Base-by-base conservation (phyloP, 2,888 invertebrate species). In the Drosophila ustulata region DNA sequence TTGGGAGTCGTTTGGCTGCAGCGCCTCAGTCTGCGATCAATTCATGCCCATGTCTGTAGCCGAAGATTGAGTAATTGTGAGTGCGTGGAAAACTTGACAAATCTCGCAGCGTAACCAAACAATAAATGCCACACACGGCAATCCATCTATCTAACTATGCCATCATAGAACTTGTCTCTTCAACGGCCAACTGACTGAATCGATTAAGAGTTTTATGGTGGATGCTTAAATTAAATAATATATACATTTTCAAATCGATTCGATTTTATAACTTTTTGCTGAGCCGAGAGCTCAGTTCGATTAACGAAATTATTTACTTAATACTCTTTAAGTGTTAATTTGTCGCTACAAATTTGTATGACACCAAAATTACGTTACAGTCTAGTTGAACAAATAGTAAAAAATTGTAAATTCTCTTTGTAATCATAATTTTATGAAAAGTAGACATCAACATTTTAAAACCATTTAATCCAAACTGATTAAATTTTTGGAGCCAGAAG, bases 61-160 rank as follows among this genome's bases (percentile, higher is more conserved):
- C 30, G 45, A 63, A 61, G 77, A 66, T 75, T 67, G 63, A 67
- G 80, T 75, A 73, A 79, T 79, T 79, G 57, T 47, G 47, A 47
- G 57, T 45, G 57, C 52, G 61, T 71, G 59, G 47, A 63, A 49
- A 76, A 59, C 39, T 57, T 58, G 61, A 53, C 66, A 78, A 56
- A 66, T 55, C 55, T 56, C 32, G 18, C 4, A 30, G 25, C 5
- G 18, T 37, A 23, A 30, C 13, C 1, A 52, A 51, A 46, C 23
- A 41, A 41, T 18, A 41, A 55, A 9, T 23, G 11, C 41, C 30
- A 30, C 53, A 53, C 41, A 55, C 43, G 45, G 32, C 49, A 49
- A 49, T 30, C 37, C 37, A 37, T 37, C 37, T 39, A 50, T 34
- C 50, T 41, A 50, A 49, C 30, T 50, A 50, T 50, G 50, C 34